Base-by-base conservation (phyloP, 2,888 invertebrate genomes). In the Mythimna ferrago region DNA sequence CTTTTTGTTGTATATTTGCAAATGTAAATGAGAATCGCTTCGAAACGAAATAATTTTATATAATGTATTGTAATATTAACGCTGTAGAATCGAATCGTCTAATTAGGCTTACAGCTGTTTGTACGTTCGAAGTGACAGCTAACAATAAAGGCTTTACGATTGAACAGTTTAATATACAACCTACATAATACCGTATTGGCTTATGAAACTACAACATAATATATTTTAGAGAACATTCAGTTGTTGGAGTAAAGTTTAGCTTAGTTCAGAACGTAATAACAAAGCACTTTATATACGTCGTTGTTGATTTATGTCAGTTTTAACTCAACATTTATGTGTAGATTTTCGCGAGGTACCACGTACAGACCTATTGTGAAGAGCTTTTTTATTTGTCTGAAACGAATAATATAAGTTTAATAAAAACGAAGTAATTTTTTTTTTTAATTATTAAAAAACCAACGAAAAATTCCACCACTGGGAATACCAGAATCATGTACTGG, bases 1-100 rank as follows among this genome's bases (percentile, higher is more conserved):
- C 85, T 91, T 91, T 92, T 90, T 91, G 90, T 89, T 91, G 90
- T 89, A 86, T 92, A 90, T 92, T 92, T 92, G 91, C 86, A 88
- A 91, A 92, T 92, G 91, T 88, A 91, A 92, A 92, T 92, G 87
- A 92, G 88, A 86, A 77, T 78, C 77, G 80, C 57, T 70, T 54
- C 74, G 68, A 54, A 70, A 79, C 80, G 71, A 86, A 85, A 84
- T 80, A 80, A 83, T 87, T 85, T 86, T 81, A 81, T 78, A 72
- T 75, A 73, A 70, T 71, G 57, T 78, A 83, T 85, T 80, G 58
- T 80, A 65, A 64, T 73, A 79, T 63, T 67, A 78, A 38, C 56
- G 64, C 66, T 71, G 75, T 66, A 44, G n/a, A 44, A 73, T 78
- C 68, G 58, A 53, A 56, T 60, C 19, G 6, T 32, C 35, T 82